Percentiles rank a stretch among this genome's conserved stretches.
phyloP scores from a whole-genome alignment of 2,797 vertebrate species.

The Phylloscopus collybita region DNA sequence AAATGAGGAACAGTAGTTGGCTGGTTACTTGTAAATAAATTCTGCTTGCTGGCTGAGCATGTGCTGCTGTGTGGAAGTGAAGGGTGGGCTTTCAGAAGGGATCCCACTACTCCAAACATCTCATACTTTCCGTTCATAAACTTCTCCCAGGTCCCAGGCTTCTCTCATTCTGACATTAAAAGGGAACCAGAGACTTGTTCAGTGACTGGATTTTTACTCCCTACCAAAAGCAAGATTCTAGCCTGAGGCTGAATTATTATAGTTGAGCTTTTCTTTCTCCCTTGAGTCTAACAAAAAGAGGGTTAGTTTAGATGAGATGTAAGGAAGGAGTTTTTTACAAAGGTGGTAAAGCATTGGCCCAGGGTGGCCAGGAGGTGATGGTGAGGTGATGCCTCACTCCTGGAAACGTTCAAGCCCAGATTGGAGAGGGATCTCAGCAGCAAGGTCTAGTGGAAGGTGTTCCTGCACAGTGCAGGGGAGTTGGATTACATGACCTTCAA shows the following conservation, averaged over 20 bases:
- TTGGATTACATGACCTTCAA: not conserved
- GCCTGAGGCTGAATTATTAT: not conserved
- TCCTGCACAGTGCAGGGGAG: not conserved
- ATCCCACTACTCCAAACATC: not conserved
- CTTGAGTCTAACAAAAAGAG: not conserved
- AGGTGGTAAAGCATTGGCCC: not conserved
- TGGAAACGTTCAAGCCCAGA: not conserved
- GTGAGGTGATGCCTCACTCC: not conserved
- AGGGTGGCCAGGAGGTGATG: not conserved
- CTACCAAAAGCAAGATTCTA: not conserved
- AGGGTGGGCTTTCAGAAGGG: not conserved
- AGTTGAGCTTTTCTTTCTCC: not conserved
- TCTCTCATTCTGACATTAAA: not conserved
- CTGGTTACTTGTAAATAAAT: not conserved
- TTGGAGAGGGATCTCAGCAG: not conserved
- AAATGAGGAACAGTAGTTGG: not conserved
- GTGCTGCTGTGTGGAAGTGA: not conserved
- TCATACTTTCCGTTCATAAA: not conserved
- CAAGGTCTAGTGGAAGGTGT: not conserved
- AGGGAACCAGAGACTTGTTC: not conserved
- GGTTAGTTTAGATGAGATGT: not conserved
- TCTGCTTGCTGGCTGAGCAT: not conserved
- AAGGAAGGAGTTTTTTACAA: not conserved
- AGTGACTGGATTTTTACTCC: not conserved
- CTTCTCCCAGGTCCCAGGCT: not conserved